Conservation (phyloP, 2,888 invertebrate species). For the Rotaria magnacalcarata region DNA sequence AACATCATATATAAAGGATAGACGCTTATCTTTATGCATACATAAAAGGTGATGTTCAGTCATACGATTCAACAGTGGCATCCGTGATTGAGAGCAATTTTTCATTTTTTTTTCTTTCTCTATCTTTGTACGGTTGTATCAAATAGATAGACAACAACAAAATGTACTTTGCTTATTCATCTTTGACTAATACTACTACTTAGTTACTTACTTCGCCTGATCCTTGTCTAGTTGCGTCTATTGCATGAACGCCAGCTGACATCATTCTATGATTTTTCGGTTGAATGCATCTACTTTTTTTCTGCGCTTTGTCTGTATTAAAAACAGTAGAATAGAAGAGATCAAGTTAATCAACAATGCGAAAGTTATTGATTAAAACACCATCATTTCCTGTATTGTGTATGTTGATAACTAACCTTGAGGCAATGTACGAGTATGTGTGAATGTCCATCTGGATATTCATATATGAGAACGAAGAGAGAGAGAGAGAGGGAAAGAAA, state of each 20-base stretch:
- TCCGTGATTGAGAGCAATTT: neutral
- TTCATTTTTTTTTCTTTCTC: neutral
- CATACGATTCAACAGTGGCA: neutral
- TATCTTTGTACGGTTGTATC: too few species aligned
- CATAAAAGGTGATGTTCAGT: neutral
- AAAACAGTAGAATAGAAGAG: neutral
- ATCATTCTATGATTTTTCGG: neutral
- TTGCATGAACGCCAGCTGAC: neutral
- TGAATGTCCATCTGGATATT: slow-evolving; percentile 11
- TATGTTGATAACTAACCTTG: neutral
- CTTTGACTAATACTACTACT: neutral
- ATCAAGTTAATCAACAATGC: slow-evolving; percentile 28
- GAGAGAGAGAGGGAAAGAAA: too few species aligned
- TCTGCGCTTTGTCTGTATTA: neutral
- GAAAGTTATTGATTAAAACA: slow-evolving; percentile 26
- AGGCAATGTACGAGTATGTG: neutral
- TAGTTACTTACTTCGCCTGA: neutral
- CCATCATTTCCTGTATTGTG: neutral
- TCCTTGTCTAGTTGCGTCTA: neutral
- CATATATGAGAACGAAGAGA: too few species aligned
- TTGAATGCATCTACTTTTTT: neutral
- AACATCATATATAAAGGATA: neutral
- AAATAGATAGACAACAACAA: too few species aligned
- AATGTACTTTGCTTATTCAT: neutral
- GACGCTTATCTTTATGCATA: neutral